Evolutionary conservation across 1,140 invertebrate genomes (phyloP), one percentile per base, ranked within the genome.

Genomic region (Drosophila persimilis): DNA sequence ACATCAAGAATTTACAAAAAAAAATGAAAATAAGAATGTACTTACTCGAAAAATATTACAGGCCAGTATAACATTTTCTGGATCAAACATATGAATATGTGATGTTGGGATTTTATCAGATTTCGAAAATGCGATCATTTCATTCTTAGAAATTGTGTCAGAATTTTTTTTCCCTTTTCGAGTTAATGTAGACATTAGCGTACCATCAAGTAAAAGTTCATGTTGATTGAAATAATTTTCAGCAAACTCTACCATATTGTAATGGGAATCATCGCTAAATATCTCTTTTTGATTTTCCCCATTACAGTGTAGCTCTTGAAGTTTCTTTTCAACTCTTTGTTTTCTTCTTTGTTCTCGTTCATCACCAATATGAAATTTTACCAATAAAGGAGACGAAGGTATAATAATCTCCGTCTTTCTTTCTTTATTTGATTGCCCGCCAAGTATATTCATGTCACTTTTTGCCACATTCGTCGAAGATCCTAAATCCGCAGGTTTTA

Each of bases 51-150:
- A 99, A 65, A 98, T 96, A 65, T 95, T 95, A 85, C 97, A 98
- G 4, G 97, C 97, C 1, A 98, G 93, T 46, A 95, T 95, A 15
- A 98, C 95, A 90, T 98, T 98, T 80, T 99, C 97, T 1, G 97
- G 97, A 92, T 99, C 98, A 91, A 98, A 98, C 93, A 99, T 95
- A 81, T 98, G 97, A 85, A 98, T 96, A 92, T 99, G 97, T 0
- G 97, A 98, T 60, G 96, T 98, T 1, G 97, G 96, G 79, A 99
- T 99, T 44, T 95, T 94, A 55, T 95, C 96, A 26, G 95, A 95
- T 90, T 97, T 97, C 73, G 96, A 96, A 92, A 95, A 98, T 0
- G 94, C 95, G 1, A 98, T 94, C 97, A 99, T 98, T 91, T 99
- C 97, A 80, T 97, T 96, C 85, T 98, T 98, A 0, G 96, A 95